Percentiles rank a stretch among this genome's conserved stretches.
Evolutionary conservation across 1,140 invertebrate genomes (phyloP).

Genomic region (Schlechtendalia chinensis): DNA sequence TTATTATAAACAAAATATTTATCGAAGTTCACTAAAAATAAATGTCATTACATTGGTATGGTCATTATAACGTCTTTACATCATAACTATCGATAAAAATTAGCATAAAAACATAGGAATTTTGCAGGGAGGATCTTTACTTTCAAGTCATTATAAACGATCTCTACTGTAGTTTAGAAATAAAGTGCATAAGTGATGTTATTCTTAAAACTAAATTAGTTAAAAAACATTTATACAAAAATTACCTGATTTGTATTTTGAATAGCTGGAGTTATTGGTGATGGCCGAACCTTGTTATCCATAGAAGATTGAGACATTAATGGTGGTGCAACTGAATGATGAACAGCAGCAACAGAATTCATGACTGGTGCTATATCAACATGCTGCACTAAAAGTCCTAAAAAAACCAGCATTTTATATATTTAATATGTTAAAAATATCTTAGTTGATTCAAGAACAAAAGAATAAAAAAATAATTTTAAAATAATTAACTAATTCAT

Average conservation of each 20-base stretch:
- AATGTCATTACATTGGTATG: too few relatives aligned
- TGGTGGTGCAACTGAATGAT: constrained; percentile 25
- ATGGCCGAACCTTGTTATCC: constrained; percentile 14
- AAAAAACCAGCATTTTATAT: not conserved
- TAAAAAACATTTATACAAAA: not conserved
- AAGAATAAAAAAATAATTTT: not conserved
- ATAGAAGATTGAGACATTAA: constrained; percentile 7
- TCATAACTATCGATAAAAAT: too few relatives aligned
- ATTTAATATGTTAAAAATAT: not conserved
- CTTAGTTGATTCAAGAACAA: not conserved
- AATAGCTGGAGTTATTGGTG: constrained; percentile 26
- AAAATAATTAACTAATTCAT: too few relatives aligned
- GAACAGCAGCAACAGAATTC: constrained; percentile 24
- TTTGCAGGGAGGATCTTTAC: too few relatives aligned
- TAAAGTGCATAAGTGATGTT: not conserved
- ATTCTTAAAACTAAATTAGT: not conserved
- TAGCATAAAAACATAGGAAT: too few relatives aligned
- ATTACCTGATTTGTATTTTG: constrained; percentile 47
- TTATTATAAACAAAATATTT: too few relatives aligned
- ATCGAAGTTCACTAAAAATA: too few relatives aligned
- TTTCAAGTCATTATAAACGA: too few relatives aligned
- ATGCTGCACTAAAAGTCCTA: constrained; percentile 27
- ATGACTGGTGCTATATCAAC: constrained; percentile 40
- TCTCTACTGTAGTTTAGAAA: not conserved
- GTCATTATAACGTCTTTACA: too few relatives aligned